Evolutionary conservation across 2,113 vertebrate genomes (phyloP).

Genomic region (Oceanites oceanicus): DNA sequence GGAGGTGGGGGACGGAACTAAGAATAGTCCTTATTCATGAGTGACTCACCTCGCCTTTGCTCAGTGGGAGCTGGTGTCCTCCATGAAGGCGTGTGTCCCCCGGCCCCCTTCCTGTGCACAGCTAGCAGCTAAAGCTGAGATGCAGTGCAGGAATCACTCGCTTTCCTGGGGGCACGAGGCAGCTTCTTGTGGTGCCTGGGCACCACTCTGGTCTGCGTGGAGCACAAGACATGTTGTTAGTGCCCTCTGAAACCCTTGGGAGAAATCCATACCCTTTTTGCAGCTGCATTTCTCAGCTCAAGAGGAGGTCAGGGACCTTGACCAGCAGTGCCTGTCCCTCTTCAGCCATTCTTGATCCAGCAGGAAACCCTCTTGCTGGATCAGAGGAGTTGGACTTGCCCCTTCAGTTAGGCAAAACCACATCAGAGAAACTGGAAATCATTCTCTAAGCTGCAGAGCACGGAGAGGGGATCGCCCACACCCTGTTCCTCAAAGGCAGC

Average conservation of each 20-base stretch:
- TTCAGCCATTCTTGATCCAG: neutral
- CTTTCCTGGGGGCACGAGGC: fast-evolving
- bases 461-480: neutral
- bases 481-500: neutral
- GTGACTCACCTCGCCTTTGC: conserved; percentile 11
- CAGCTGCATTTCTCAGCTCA: neutral
- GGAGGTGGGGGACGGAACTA: neutral
- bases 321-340: neutral
- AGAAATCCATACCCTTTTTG: neutral
- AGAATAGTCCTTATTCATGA: neutral
- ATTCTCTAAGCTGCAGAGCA: neutral
- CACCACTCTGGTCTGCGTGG: fast-evolving
- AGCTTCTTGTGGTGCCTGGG: neutral
- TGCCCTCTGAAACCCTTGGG: neutral
- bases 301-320: neutral
- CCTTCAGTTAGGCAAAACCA: neutral
- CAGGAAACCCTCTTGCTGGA: neutral
- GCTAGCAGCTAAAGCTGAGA: neutral
- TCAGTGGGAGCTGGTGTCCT: neutral
- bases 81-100: neutral
- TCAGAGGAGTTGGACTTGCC: neutral
- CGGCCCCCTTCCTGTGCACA: neutral
- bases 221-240: neutral
- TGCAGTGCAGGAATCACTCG: neutral
- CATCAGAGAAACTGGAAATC: neutral